These are phyloP conservation scores for Cinara cedri DNA, from an alignment of 2,888 invertebrate species.

Conservation along the genomic window DNA sequence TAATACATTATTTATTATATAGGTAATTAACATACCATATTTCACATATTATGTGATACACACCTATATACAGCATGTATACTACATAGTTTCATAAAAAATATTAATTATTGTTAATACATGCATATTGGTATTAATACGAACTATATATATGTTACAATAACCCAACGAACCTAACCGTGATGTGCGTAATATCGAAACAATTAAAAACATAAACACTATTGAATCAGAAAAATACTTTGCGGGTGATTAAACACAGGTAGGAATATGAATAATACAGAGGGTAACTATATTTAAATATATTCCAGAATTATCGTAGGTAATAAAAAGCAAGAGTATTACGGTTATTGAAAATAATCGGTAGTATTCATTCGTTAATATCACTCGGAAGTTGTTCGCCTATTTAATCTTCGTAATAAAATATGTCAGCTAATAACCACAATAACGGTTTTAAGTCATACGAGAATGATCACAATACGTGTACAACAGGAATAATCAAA, in stretches of 20 bases:
- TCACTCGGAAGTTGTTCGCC: background rate
- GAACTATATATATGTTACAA: background rate
- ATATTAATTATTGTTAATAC: background rate
- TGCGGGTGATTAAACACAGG: background rate
- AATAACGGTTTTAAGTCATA: background rate
- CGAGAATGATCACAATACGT: background rate
- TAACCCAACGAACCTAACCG: background rate
- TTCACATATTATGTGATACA: too few species aligned
- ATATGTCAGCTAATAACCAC: constrained; percentile 5
- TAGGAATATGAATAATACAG: background rate
- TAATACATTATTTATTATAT: background rate
- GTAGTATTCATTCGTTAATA: background rate
- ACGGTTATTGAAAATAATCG: background rate
- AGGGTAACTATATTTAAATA: background rate
- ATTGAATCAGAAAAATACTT: constrained; percentile 32
- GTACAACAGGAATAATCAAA: background rate
- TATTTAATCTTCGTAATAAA: background rate
- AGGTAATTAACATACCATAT: background rate
- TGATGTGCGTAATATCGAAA: constrained; percentile 34
- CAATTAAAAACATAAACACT: constrained; percentile 33
- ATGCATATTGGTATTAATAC: background rate
- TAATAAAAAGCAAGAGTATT: background rate
- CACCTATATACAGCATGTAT: too few species aligned
- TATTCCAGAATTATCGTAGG: background rate
- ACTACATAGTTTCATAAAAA: too few species aligned